Percentiles rank a stretch among this genome's conserved stretches.
phyloP scores from a whole-genome alignment of 2,797 vertebrate genomes.

The Gambusia yucatana region DNA sequence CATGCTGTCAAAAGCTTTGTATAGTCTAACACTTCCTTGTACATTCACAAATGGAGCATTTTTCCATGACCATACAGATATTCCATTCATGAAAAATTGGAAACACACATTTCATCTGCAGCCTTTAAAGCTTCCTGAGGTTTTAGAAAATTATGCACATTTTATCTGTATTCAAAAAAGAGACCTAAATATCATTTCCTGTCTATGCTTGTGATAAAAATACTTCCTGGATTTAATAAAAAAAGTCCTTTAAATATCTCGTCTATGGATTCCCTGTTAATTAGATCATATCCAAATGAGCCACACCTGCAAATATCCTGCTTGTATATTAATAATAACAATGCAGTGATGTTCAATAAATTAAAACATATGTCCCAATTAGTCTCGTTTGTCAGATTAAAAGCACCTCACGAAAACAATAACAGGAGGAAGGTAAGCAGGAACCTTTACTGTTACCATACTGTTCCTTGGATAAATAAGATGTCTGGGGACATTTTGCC shows the following conservation, averaged over 20 bases:
- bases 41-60: conserved; percentile 3
- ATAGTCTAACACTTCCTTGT: conserved; percentile 25
- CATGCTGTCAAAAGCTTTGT: not conserved
- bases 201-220: not conserved
- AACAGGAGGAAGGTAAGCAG: not conserved
- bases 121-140: not conserved
- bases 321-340: not conserved
- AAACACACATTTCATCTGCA: conserved; percentile 10
- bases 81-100: conserved; percentile 16
- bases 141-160: not conserved
- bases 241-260: not conserved
- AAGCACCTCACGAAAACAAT: too few species aligned
- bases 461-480: not conserved
- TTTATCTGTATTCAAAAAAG: not conserved
- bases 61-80: conserved; percentile 14
- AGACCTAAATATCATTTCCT: not conserved
- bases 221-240: not conserved
- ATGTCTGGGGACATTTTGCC: too few species aligned
- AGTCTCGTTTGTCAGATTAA: too few species aligned
- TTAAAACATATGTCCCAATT: not conserved
- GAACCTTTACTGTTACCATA: not conserved
- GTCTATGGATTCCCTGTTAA: not conserved
- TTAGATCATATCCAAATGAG: not conserved
- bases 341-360: not conserved
- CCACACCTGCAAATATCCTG: not conserved